Conservation (phyloP, 2,797 vertebrate genomes). For the Gadopsis bispinosus region DNA sequence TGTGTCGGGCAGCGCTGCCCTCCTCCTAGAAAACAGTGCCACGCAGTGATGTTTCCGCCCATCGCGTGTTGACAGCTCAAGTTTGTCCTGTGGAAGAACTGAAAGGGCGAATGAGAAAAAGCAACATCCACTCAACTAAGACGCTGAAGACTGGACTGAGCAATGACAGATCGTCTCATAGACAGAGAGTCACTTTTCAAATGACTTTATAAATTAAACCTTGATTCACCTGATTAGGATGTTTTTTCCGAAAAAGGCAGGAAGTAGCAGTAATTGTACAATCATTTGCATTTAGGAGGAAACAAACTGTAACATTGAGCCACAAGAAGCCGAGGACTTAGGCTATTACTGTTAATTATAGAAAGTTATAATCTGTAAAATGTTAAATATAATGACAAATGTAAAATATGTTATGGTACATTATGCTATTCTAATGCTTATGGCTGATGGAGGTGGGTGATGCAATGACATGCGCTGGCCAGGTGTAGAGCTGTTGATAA, state of each 20-base stretch:
- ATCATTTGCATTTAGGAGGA: no score
- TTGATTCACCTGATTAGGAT: neutral
- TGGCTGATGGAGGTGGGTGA: neutral
- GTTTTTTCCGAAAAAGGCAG: neutral
- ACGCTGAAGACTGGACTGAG: neutral
- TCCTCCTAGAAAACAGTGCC: neutral
- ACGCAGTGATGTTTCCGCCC: neutral
- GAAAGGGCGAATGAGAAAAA: neutral
- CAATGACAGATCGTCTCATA: neutral
- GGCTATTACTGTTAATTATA: neutral
- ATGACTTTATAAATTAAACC: neutral
- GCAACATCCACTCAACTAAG: neutral
- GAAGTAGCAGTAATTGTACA: neutral
- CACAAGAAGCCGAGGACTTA: neutral
- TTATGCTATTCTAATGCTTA: slow-evolving; percentile 11
- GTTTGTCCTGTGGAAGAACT: neutral
- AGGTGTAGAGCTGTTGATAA: slow-evolving; percentile 40
- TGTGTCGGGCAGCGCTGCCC: neutral
- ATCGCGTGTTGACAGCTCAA: neutral
- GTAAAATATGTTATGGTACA: slow-evolving; percentile 1
- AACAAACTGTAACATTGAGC: neutral
- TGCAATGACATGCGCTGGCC: slow-evolving; percentile 10
- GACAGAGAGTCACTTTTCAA: neutral
- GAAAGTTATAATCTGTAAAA: neutral
- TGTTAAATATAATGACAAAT: slow-evolving; percentile 10